These are phyloP conservation scores for Epirrhoe alternata DNA, from an alignment of 2,888 invertebrate genomes.

Conservation along the genomic window DNA sequence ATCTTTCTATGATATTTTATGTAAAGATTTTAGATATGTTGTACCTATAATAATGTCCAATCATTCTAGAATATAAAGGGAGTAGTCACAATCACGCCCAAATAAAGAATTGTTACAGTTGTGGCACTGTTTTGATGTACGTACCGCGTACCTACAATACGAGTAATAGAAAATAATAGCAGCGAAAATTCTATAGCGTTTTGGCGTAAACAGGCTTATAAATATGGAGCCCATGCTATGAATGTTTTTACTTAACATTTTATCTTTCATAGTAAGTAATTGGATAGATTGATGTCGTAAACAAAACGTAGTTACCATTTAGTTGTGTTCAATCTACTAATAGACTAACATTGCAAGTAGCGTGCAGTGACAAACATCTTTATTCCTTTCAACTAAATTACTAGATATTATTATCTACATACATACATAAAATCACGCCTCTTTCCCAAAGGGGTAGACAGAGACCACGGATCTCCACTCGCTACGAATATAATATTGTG, in stretches of 20 bases:
- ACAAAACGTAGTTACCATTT: not conserved
- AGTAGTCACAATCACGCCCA: too few relatives aligned
- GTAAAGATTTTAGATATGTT: too few relatives aligned
- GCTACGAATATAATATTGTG: too few relatives aligned
- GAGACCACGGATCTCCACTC: too few relatives aligned
- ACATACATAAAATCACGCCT: too few relatives aligned
- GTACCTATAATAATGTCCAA: too few relatives aligned
- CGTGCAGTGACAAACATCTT: constrained; percentile 36
- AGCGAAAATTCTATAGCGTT: not conserved
- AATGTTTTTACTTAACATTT: not conserved
- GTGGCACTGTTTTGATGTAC: too few relatives aligned
- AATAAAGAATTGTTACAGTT: too few relatives aligned
- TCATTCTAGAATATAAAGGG: too few relatives aligned
- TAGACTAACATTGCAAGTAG: constrained; percentile 10
- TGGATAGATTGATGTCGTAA: constrained; percentile 2
- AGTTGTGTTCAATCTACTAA: constrained; percentile 6
- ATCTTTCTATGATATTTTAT: too few relatives aligned
- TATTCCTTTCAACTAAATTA: constrained; percentile 55
- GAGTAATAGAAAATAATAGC: not conserved
- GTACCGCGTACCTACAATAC: too few relatives aligned
- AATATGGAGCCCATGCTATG: not conserved
- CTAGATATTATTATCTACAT: constrained; percentile 32
- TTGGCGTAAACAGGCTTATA: not conserved
- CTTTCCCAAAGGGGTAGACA: too few relatives aligned
- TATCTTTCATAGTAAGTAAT: not conserved